Base-by-base conservation (phyloP, 1,140 invertebrate species). In the Papilio glaucus region DNA sequence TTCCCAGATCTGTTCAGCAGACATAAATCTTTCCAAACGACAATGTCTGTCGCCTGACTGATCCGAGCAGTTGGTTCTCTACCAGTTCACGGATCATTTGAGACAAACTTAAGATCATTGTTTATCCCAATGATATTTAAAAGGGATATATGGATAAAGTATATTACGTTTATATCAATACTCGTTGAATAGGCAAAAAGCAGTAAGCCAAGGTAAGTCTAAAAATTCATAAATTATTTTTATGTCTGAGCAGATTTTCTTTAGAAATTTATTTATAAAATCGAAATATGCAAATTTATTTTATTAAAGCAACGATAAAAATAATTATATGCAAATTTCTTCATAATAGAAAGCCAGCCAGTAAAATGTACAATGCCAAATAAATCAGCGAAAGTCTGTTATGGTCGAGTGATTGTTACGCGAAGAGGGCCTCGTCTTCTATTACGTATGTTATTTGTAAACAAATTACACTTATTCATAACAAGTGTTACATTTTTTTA, bases 1-100 rank as follows among this genome's bases (percentile, higher is more conserved):
- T 63, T 38, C 15, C 33, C 18, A 38, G 61, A 38, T 38, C 39
- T 63, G 37, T 63, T 15, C 13, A 63, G 18, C 13, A 39, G 7
- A 38, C 61, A 38, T 38, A 63, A 63, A 63, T 63, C 61, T 12
- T 38, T 63, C 15, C n/a, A 39, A 63, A 39, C 15, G 61, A 38
- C 18, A 63, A 63, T 38, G 61, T 63, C 61, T 63, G 39, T 0
- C 33, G 37, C n/a, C 6, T 63, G 61, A 63, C n/a, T 63, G 61
- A 63, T 63, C 33, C 15, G 29, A 13, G 1, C n/a, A n/a, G n/a
- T n/a, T n/a, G n/a, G 0, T 37, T 1, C 4, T 39, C 15, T 1
- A 21, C 15, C 33, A 24, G 39, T 9, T 63, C 37, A 38, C 29
- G 15, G 61, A 39, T 21, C 61, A 39, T 63, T 63, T 63, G 33